Conservation (phyloP, 1,140 invertebrate species). For the Ladona fulva region DNA sequence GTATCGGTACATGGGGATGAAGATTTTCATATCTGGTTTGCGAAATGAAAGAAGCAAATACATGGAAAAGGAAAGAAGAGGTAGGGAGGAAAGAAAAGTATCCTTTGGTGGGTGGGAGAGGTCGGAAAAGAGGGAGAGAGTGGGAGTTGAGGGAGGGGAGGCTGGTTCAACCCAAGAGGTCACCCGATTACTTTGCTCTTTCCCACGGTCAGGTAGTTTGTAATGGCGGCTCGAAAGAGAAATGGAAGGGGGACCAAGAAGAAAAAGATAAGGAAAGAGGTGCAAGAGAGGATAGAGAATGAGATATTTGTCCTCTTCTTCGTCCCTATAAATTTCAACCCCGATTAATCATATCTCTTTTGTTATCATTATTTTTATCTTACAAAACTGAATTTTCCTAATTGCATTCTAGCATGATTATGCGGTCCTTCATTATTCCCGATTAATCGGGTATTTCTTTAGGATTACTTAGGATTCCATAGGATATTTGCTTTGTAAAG, state of each 20-base stretch:
- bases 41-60: too few species aligned
- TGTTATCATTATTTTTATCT: too few species aligned
- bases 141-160: neutral
- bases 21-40: too few species aligned
- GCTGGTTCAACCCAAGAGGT: neutral
- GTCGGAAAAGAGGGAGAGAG: neutral
- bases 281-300: neutral
- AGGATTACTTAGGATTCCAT: too few species aligned
- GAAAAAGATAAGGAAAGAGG: neutral
- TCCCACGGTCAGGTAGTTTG: constrained; percentile 6
- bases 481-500: too few species aligned
- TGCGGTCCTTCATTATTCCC: too few species aligned
- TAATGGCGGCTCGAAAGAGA: neutral
- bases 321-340: too few species aligned
- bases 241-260: neutral
- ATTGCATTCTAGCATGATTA: too few species aligned
- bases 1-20: too few species aligned
- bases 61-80: neutral
- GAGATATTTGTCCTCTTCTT: neutral
- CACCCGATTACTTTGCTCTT: constrained; percentile 8
- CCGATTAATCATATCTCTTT: too few species aligned
- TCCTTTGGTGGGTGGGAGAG: neutral
- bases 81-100: neutral
- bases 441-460: too few species aligned
- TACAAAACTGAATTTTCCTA: too few species aligned